Conservation (phyloP, 1,140 invertebrate genomes). For the Drosophila tropicalis region DNA sequence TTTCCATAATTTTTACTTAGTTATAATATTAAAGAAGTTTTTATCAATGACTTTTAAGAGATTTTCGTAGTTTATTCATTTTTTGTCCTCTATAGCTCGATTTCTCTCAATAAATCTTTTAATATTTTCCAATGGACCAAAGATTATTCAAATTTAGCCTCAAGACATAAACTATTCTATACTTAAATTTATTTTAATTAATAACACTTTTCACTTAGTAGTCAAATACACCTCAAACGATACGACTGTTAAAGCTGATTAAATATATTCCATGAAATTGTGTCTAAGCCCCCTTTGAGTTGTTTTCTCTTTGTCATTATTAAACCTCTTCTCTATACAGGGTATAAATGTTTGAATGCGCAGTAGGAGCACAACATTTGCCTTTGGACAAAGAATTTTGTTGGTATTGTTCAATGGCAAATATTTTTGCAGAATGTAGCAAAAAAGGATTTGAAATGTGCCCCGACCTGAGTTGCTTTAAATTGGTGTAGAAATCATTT, state of each 20-base stretch:
- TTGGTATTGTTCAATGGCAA: not conserved
- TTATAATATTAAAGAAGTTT: too few species aligned
- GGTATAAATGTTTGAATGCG: not conserved
- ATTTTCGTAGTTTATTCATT: too few species aligned
- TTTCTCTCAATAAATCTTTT: too few species aligned
- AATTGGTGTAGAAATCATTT: conserved; percentile 20
- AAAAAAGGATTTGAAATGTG: not conserved
- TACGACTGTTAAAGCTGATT: not conserved
- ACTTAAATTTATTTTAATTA: too few species aligned
- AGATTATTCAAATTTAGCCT: too few species aligned
- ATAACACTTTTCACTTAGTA: too few species aligned
- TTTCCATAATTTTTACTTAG: too few species aligned
- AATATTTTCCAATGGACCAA: too few species aligned
- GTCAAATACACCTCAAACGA: not conserved
- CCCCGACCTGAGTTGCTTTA: not conserved
- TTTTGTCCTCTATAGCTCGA: too few species aligned
- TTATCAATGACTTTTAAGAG: too few species aligned
- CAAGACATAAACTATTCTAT: too few species aligned
- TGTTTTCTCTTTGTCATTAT: not conserved
- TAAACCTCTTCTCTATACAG: not conserved
- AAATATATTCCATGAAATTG: not conserved
- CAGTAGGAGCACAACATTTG: not conserved
- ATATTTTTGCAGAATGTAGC: not conserved
- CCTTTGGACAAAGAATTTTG: not conserved
- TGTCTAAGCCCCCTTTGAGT: not conserved